Evolutionary conservation across 2,797 vertebrate species (phyloP).

Genomic region (Furcifer pardalis): DNA sequence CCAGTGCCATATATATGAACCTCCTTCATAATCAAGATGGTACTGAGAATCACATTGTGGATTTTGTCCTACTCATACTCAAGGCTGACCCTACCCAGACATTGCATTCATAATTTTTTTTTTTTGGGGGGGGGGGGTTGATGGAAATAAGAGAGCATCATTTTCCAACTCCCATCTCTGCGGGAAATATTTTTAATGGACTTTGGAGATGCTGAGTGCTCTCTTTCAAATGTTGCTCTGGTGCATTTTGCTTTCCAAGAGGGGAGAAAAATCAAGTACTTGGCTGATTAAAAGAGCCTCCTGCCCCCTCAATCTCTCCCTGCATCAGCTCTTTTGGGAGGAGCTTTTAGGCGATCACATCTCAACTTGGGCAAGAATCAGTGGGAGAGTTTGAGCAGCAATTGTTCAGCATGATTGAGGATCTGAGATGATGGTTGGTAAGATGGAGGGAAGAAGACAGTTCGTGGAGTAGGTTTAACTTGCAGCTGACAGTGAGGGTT

Average conservation of each 20-base stretch:
- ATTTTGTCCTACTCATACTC: background rate
- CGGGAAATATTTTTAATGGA: no score
- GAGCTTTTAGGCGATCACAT: background rate
- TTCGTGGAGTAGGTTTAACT: background rate
- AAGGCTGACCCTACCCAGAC: background rate
- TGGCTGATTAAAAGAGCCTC: background rate
- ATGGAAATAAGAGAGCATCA: no score
- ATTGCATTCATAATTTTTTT: no score
- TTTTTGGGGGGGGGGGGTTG: no score
- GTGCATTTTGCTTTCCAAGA: background rate
- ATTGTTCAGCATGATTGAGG: background rate
- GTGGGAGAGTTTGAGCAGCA: background rate
- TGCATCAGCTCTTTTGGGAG: background rate
- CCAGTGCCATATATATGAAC: background rate
- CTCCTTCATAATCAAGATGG: background rate
- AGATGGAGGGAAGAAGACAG: background rate
- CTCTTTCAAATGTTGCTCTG: background rate
- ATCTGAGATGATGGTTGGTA: background rate
- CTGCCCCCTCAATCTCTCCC: no score
- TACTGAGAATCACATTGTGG: background rate
- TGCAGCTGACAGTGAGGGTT: background rate
- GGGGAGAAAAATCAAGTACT: background rate
- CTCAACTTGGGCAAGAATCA: constrained; percentile 17
- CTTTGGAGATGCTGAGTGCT: no score
- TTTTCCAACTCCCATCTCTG: background rate